Evolutionary conservation across 2,113 vertebrate genomes (phyloP).

Genomic region (Nerophis ophidion): DNA sequence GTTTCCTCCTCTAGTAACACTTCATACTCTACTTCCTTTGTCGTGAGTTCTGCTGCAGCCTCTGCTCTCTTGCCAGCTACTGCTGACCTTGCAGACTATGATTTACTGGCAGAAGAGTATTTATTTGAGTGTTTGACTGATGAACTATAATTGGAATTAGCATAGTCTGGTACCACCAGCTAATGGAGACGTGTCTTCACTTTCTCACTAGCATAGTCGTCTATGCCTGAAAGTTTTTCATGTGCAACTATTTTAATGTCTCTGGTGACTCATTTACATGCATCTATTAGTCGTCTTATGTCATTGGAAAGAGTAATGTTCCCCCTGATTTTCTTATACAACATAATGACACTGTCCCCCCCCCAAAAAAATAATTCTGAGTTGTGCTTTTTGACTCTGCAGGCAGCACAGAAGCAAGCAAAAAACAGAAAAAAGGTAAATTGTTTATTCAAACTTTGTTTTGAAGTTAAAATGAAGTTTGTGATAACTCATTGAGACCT

Average conservation of each 20-base stretch:
- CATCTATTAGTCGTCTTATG: constrained; percentile 2
- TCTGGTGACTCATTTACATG: background rate
- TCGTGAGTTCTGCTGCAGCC: constrained; percentile 10
- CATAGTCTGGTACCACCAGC: constrained; percentile 5
- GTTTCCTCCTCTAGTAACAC: constrained; percentile 2
- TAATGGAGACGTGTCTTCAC: background rate
- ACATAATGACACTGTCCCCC: background rate
- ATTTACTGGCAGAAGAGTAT: background rate
- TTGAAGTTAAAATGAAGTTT: background rate
- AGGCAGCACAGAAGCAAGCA: constrained; percentile 94
- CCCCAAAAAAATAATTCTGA: background rate
- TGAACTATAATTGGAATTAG: constrained; percentile 8
- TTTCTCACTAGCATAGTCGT: constrained; percentile 3
- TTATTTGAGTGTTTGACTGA: background rate
- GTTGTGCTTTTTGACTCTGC: constrained; percentile 78
- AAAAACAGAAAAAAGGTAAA: constrained; percentile 96
- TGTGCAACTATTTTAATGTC: background rate
- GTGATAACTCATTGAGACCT: background rate
- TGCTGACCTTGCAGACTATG: background rate
- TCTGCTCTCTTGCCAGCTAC: constrained; percentile 10
- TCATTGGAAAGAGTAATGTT: constrained; percentile 2
- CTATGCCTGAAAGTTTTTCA: constrained; percentile 3
- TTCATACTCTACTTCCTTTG: constrained; percentile 5
- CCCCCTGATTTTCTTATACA: constrained; percentile 2
- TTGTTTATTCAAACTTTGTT: constrained; percentile 11